These are phyloP conservation scores for Apeltes quadracus DNA, from an alignment of 2,113 vertebrate genomes.

Conservation along the genomic window DNA sequence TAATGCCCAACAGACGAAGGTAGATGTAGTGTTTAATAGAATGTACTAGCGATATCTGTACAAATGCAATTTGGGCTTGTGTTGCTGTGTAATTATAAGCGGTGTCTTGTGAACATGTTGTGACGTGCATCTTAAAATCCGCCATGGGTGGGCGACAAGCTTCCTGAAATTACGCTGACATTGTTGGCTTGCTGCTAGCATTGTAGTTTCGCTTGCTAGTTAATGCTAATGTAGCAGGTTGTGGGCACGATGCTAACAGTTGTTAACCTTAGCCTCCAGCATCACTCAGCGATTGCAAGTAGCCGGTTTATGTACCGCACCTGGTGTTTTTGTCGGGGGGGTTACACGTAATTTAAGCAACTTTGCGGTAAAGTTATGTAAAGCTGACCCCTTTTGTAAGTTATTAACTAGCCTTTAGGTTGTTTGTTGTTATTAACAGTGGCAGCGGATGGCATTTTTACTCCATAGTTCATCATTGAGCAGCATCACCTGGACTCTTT, in stretches of 20 bases:
- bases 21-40: slow-evolving; percentile 23
- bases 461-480: slow-evolving; percentile 5
- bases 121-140: not conserved
- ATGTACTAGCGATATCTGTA: not conserved
- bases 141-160: not conserved
- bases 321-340: not conserved
- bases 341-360: not conserved
- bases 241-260: not conserved
- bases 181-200: slow-evolving; percentile 57
- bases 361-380: not conserved
- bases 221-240: slow-evolving; percentile 4
- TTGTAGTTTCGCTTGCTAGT: not conserved
- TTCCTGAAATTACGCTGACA: slow-evolving; percentile 35
- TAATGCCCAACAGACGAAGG: slow-evolving; percentile 57
- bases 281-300: slow-evolving; percentile 11
- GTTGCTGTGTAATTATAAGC: not conserved
- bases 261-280: slow-evolving; percentile 12
- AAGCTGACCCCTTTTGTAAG: not conserved
- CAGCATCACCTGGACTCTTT: not conserved
- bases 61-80: not conserved
- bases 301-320: not conserved
- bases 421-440: not conserved
- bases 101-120: not conserved
- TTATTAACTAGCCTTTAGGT: not conserved
- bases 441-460: not conserved